Base-by-base conservation (phyloP, 2,113 vertebrate species). In the Caranx melampygus region DNA sequence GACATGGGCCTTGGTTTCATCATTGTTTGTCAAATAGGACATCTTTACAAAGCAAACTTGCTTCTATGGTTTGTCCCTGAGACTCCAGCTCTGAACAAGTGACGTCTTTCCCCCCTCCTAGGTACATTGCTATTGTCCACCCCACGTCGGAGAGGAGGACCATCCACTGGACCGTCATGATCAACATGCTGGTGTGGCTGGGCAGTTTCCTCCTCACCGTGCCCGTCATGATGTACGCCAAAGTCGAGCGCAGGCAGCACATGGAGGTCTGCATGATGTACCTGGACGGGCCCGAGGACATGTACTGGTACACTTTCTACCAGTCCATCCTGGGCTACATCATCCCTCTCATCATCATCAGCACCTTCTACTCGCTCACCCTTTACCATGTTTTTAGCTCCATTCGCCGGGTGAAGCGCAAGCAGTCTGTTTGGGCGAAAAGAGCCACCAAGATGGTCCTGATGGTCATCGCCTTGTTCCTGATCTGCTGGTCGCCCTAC, bases 221-320 rank as follows among this genome's bases (percentile, higher is more conserved):
- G 1, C 95, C 95, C 0, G 95, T 96, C 83, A 95, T 96, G 94
- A 89, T 96, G 26, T 96, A 96, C 11, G 91, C 94, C 55, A 94
- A 88, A 61, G 94, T 95, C 1, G 85, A 92, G 40, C 87, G 81
- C 55, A 85, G 86, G 60, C 87, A 87, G 34, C 86, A 88, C 5
- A n/a, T 93, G 70, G 77, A 94, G 81, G 71, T 96, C 15, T 96
- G 95, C 88, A 94, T 94, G 87, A 91, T 96, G 88, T 49, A 92
- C 85, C 89, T 96, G 68, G 90, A 93, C 0, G 94, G 95, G n/a
- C 93, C 93, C 0, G 88, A 89, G 76, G 95, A 96, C 74, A 95
- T 96, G 95, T 95, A 95, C 91, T 95, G 95, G 95, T 96, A 95
- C 90, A 96, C 95, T 0, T 92, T 96, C 65, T 95, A 95, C 90